phyloP scores from a whole-genome alignment of 2,888 invertebrate species.

The Herminia tarsipennalis region DNA sequence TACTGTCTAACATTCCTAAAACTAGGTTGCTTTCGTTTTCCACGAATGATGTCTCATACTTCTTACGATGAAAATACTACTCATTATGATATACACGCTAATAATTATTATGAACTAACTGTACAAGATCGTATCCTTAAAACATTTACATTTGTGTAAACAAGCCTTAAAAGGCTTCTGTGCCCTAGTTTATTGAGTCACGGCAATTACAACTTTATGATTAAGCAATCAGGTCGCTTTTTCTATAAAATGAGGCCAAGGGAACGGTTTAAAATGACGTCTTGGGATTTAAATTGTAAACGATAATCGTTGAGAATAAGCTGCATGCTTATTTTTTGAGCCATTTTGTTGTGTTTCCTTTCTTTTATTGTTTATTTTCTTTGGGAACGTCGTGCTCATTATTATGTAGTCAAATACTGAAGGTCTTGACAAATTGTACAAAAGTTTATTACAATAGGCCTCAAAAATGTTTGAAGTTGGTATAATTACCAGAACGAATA shows the following conservation, averaged over 20 bases:
- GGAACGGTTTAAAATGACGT: conserved; percentile 20
- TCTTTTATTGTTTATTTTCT: neutral
- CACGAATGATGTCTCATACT: conserved; percentile 1
- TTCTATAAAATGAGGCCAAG: neutral
- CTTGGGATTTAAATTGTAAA: conserved; percentile 27
- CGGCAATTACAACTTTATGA: conserved; percentile 22
- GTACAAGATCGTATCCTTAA: conserved; percentile 50
- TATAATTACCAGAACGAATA: neutral
- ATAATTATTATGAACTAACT: conserved; percentile 46
- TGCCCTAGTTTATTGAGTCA: conserved; percentile 45
- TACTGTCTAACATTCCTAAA: too few relatives aligned
- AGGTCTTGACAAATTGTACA: neutral
- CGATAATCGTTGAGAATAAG: conserved; percentile 23
- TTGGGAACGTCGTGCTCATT: too few relatives aligned
- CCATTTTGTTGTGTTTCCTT: neutral
- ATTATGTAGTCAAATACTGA: too few relatives aligned
- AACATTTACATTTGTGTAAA: conserved; percentile 65
- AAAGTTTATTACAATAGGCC: too few relatives aligned
- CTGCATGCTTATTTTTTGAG: conserved; percentile 13
- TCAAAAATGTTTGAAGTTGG: neutral
- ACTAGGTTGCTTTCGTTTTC: conserved; percentile 10
- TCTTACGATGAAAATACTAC: conserved; percentile 8
- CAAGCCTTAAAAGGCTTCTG: conserved; percentile 49
- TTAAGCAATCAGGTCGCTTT: conserved; percentile 11
- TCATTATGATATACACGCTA: conserved; percentile 31